Evolutionary conservation across 2,113 vertebrate species (phyloP), one percentile per base, ranked within the genome.

Genomic region (Onychostruthus taczanowskii): DNA sequence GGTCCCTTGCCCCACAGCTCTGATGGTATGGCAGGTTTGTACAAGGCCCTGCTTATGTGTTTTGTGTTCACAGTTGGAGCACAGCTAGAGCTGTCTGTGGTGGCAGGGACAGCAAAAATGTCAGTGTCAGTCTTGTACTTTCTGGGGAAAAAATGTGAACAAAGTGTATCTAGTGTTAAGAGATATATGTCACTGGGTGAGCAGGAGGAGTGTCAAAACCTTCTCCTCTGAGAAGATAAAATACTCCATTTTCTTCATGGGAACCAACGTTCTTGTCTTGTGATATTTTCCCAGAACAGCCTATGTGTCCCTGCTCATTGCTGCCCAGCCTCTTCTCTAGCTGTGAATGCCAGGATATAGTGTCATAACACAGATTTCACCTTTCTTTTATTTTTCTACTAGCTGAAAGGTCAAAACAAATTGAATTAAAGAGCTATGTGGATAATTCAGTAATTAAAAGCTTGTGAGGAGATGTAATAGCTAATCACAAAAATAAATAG

Each of bases 381-480:
- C 46, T 90, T 77, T 66, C 26, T 70, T 94, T 86, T 73, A 46
- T 46, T 88, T 62, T 24, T 53, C 35, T 2, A 5, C 33, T 81
- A 64, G 39, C 33, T 41, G 47, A 84, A 86, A 93, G 59, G 63
- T 67, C 82, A 95, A 89, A 84, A 23, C 19, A 91, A 93, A 92
- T 63, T 81, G 47, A 95, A 84, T 83, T 88, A 41, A 91, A 94
- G 16, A 83, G 47, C 37, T 84, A 43, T 24, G 20, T 59, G 18
- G 75, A 39, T 58, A 95, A 94, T 88, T 88, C 33, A 52, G 30
- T 84, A 88, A 90, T 70, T 88, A 95, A 85, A 95, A 88, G 10
- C 67, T 93, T 90, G 43, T 55, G 44, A 93, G 52, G 0, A 8
- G 6, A 35, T 80, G 22, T 88, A 83, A 92, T 91, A 95, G 26